phyloP scores from a whole-genome alignment of 2,888 invertebrate species.

The Eucriotettix oculatus region DNA sequence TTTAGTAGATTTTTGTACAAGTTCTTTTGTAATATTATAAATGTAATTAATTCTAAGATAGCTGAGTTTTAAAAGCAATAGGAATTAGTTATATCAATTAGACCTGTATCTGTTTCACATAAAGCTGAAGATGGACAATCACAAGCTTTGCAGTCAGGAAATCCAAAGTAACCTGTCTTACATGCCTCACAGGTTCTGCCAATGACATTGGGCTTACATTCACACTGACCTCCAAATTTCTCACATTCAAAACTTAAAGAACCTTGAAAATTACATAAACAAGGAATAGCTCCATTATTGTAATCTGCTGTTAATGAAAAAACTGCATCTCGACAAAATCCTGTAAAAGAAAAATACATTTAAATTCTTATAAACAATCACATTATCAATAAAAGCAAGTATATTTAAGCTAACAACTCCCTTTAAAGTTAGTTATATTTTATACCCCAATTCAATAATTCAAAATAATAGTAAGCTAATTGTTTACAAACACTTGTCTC shows the following conservation, averaged over 20 bases:
- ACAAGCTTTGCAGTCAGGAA: constrained; percentile 83
- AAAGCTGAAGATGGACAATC: constrained; percentile 69
- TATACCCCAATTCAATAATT: too few relatives aligned
- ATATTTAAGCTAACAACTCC: too few relatives aligned
- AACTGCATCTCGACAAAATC: constrained; percentile 78
- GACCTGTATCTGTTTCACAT: constrained; percentile 55
- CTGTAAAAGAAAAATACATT: constrained; percentile 22
- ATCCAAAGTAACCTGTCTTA: constrained; percentile 84
- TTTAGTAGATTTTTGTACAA: too few relatives aligned
- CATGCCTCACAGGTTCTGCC: constrained; percentile 71
- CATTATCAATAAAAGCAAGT: too few relatives aligned
- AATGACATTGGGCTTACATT: constrained; percentile 82
- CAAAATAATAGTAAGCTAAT: too few relatives aligned
- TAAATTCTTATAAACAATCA: too few relatives aligned
- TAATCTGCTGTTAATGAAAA: constrained; percentile 90
- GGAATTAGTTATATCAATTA: too few relatives aligned
- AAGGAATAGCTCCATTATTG: constrained; percentile 82
- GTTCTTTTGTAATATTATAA: too few relatives aligned
- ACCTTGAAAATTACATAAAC: constrained; percentile 78
- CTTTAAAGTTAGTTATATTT: too few relatives aligned
- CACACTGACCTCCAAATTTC: constrained; percentile 91
- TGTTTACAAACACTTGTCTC: too few relatives aligned
- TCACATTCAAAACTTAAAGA: constrained; percentile 78
- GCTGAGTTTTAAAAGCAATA: background rate
- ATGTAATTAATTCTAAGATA: too few relatives aligned